Evolutionary conservation across 2,113 vertebrate genomes (phyloP), one percentile per base, ranked within the genome.

Genomic region (Puma concolor): DNA sequence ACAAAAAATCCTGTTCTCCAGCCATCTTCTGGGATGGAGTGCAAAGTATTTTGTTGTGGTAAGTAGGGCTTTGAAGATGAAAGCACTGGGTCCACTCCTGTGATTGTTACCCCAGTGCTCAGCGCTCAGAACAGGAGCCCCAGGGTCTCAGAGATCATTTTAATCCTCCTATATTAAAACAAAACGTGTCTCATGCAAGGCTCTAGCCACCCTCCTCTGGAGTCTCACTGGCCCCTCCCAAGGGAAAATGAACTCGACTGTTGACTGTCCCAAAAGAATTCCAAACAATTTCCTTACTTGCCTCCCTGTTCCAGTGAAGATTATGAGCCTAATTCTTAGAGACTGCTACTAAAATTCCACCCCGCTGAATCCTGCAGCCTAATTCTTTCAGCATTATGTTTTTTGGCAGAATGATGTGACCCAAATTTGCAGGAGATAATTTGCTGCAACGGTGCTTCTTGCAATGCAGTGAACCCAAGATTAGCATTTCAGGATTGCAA

Each of bases 321-420:
- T 86, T 76, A 93, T 96, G 97, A 98, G 94, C 94, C 97, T 99
- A 93, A 98, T 98, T 98, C 97, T 98, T 97, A 97, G 97, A 98
- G 98, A 98, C 95, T 97, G 97, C 92, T 96, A 96, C 94, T 97
- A 98, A 98, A 98, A 98, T 98, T 98, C 98, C 98, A 98, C 97
- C 98, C 97, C 60, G 9, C 92, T 98, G 98, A 98, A 94, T 97
- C 98, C 94, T 97, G 97, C 96, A 98, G 97, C 93, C 98, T 98
- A 98, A 98, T 98, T 98, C 95, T 98, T 96, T 88, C 57, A 88
- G 98, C 96, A 74, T 94, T 97, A 84, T 95, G 96, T 27, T 93
- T 88, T 96, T 92, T 95, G 96, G 81, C 97, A 98, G 96, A 89
- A 98, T 94, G 63, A 97, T 85, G 79, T 97, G 97, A 98, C 98